These are phyloP conservation scores for Hemiscyllium ocellatum DNA, from an alignment of 2,113 vertebrate genomes.

Conservation along the genomic window DNA sequence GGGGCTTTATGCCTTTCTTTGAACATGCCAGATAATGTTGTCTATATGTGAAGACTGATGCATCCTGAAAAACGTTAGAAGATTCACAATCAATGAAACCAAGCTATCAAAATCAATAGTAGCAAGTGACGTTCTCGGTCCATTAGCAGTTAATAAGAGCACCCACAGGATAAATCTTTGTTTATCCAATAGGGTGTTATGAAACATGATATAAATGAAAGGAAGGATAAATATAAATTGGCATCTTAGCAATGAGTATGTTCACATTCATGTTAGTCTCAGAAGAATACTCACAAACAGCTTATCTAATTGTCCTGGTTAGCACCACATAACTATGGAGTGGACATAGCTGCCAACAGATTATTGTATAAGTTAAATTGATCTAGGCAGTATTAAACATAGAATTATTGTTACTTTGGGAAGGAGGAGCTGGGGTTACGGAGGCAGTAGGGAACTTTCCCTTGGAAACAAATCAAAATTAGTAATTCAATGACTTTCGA, in stretches of 20 bases:
- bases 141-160: not conserved
- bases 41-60: not conserved
- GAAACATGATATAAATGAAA: not conserved
- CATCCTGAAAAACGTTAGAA: not conserved
- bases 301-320: not conserved
- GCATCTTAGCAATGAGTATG: not conserved
- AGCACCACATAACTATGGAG: not conserved
- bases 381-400: not conserved
- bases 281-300: no score
- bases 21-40: not conserved
- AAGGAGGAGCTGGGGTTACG: not conserved
- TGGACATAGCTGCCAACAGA: not conserved
- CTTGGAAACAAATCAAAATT: not conserved
- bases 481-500: not conserved
- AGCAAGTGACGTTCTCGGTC: not conserved
- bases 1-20: not conserved
- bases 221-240: not conserved
- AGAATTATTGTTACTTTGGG: not conserved
- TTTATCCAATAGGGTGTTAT: not conserved
- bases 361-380: not conserved
- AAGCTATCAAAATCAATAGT: not conserved
- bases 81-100: not conserved
- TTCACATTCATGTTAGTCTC: not conserved
- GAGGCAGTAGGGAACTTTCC: not conserved
- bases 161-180: not conserved